Conservation (phyloP, 2,113 vertebrate species). For the Motacilla tschutschensis region DNA sequence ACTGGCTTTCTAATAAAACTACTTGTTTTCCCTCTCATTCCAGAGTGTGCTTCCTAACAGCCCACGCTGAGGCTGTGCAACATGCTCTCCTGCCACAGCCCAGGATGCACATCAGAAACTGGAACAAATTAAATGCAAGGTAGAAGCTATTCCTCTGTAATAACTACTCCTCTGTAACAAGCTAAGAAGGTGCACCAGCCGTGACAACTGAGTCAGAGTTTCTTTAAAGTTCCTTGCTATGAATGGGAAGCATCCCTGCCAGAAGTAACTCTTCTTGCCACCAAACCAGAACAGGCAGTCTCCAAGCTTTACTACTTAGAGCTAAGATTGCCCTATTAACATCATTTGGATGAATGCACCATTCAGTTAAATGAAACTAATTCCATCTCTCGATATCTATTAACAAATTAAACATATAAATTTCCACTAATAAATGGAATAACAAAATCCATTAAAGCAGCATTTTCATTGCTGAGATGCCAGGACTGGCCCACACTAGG, state of each 20-base stretch:
- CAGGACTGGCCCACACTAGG: neutral
- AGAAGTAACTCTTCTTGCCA: neutral
- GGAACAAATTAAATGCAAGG: neutral
- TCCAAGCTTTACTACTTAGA: neutral
- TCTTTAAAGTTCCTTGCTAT: neutral
- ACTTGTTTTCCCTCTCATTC: neutral
- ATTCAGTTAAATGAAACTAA: neutral
- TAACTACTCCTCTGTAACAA: neutral
- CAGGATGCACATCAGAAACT: neutral
- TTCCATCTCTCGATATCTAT: neutral
- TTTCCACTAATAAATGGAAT: neutral
- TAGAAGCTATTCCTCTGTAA: neutral
- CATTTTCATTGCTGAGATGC: accelerated
- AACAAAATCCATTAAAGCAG: neutral
- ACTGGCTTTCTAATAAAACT: neutral
- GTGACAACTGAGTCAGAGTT: neutral
- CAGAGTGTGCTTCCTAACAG: neutral
- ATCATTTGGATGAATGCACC: neutral
- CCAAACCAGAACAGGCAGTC: neutral
- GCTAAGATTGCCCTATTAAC: neutral
- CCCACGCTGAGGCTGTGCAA: neutral
- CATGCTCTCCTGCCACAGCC: neutral
- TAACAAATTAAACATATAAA: neutral
- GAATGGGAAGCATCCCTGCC: neutral
- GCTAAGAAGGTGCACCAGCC: neutral